These are phyloP conservation scores for Macquaria australasica DNA, from an alignment of 2,113 vertebrate genomes.

Conservation along the genomic window DNA sequence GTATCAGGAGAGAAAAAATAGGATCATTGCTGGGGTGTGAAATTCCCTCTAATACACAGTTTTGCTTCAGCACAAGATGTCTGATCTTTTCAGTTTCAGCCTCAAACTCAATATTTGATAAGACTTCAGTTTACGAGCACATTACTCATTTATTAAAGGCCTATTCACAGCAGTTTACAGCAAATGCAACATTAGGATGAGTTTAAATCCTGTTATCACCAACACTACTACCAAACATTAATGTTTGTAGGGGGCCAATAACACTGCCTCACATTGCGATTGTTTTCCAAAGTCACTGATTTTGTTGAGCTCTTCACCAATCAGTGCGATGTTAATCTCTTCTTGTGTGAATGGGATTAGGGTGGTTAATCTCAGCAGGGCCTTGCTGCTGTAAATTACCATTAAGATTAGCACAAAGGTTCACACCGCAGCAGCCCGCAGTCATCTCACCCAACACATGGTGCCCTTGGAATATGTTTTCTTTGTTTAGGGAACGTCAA, in stretches of 20 bases:
- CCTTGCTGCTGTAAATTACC: constrained; percentile 47
- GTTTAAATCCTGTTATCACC: not conserved
- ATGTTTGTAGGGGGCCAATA: not conserved
- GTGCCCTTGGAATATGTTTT: constrained; percentile 59
- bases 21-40: not conserved
- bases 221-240: not conserved
- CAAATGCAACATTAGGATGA: not conserved
- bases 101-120: constrained; percentile 22
- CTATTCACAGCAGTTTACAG: constrained; percentile 9
- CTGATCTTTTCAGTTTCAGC: constrained; percentile 6
- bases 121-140: not conserved
- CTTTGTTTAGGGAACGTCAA: constrained; percentile 51
- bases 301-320: constrained; percentile 10
- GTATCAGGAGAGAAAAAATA: not conserved
- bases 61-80: not conserved
- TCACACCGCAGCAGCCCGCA: constrained; percentile 13
- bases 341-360: constrained; percentile 61
- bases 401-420: constrained; percentile 64
- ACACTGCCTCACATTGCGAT: not conserved
- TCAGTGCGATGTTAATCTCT: constrained; percentile 59
- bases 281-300: constrained; percentile 50
- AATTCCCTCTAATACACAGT: not conserved
- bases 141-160: not conserved
- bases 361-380: constrained; percentile 65
- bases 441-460: constrained; percentile 62